Evolutionary conservation across 2,797 vertebrate species (phyloP).

Genomic region (Allobates femoralis): DNA sequence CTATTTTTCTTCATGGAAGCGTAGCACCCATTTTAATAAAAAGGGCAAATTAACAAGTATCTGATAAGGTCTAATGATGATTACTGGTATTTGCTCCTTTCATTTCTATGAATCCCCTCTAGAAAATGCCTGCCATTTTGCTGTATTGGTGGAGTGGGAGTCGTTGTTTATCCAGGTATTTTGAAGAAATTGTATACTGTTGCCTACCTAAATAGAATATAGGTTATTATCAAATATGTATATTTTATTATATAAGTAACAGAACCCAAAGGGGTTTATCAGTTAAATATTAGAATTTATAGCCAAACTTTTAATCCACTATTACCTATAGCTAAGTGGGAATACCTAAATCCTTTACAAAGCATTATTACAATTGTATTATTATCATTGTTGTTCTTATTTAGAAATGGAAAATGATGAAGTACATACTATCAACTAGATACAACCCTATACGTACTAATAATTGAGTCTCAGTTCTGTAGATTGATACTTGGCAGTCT

Average conservation of each 20-base stretch:
- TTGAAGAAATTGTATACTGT: neutral
- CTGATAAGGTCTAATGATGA: neutral
- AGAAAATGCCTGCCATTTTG: neutral
- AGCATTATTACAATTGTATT: neutral
- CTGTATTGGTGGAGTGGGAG: neutral
- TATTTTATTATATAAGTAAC: neutral
- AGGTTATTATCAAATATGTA: neutral
- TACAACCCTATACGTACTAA: conserved; percentile 1
- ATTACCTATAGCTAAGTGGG: neutral
- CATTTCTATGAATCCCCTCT: neutral
- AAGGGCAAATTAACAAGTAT: too few species aligned
- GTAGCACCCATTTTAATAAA: too few species aligned
- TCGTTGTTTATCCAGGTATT: neutral
- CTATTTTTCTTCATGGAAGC: too few species aligned
- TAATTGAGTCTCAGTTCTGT: conserved; percentile 2
- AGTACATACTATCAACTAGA: conserved; percentile 3
- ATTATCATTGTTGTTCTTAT: neutral
- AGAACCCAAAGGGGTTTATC: neutral
- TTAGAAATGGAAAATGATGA: neutral
- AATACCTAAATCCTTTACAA: too few species aligned
- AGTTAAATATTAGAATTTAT: neutral
- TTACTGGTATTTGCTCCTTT: neutral
- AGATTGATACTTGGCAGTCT: conserved; percentile 44
- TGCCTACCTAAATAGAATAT: neutral
- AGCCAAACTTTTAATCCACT: neutral